phyloP scores from a whole-genome alignment of 2,797 vertebrate species.

The Gallinago nigripennis region DNA sequence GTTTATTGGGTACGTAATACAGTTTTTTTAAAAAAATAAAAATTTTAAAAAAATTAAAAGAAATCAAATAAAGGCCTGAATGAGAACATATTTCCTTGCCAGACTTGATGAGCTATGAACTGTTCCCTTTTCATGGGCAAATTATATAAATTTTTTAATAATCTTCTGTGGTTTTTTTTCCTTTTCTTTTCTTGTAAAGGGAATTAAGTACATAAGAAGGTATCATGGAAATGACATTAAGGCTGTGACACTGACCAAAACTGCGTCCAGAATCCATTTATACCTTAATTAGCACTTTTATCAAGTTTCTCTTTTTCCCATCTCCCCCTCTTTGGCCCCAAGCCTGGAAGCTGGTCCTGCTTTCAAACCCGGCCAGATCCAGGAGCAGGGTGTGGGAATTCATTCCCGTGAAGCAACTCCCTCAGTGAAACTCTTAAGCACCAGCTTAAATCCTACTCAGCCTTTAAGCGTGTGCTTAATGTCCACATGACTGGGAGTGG shows the following conservation, averaged over 20 bases:
- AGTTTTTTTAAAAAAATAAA: not conserved
- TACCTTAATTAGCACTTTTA: conserved; percentile 37
- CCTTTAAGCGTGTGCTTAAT: not conserved
- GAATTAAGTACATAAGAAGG: conserved; percentile 27
- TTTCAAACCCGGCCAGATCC: not conserved
- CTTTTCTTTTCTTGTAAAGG: not conserved
- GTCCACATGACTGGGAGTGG: not conserved
- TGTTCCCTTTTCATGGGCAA: conserved; percentile 41
- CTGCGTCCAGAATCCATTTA: not conserved
- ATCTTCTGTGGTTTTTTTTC: not conserved
- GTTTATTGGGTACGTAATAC: conserved; percentile 29
- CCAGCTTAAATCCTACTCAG: not conserved
- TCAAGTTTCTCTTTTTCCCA: not conserved
- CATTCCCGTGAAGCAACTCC: not conserved
- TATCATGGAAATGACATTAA: conserved; percentile 48
- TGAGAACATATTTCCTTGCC: conserved; percentile 36
- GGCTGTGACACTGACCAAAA: conserved; percentile 60
- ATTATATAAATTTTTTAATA: conserved; percentile 10
- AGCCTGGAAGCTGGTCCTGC: not conserved
- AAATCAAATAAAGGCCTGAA: conserved; percentile 21
- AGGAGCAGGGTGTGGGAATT: not conserved
- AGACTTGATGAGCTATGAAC: conserved; percentile 53
- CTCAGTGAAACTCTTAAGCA: not conserved
- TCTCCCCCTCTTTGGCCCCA: not conserved
- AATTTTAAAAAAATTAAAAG: not conserved